Base-by-base conservation (phyloP, 2,888 invertebrate genomes). In the Serripes groenlandicus region DNA sequence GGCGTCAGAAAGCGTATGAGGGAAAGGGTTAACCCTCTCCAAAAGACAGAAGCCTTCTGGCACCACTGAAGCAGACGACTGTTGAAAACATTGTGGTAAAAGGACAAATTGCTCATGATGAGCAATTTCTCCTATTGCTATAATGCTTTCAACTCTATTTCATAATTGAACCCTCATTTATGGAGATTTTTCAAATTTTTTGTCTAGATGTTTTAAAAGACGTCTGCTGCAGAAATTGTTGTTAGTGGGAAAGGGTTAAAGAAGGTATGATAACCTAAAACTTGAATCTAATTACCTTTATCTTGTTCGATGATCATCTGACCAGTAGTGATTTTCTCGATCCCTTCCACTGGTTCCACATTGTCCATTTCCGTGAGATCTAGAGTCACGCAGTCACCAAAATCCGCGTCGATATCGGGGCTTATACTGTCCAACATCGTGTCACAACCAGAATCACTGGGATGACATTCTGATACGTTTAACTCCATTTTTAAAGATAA, bases 251-350 rank as follows among this genome's bases (percentile, higher is more conserved):
- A 49, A 49, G 23, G 1, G 23, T 2, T 56, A 56, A 56, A 56
- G 23, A 11, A 11, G 23, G 56, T 49, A 3, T 5, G 2, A 49
- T 49, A 21, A 5, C 9, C 42, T 15, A 42, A 9, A 42, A 42
- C 9, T 15, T 42, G 42, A 18, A 15, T 18, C 9, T 15, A 42
- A 42, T 68, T 79, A 79, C 79, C 79, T 71, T 54, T 69, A 34
- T 69, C 62, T 30, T 74, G 74, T 30, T 79, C 79, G 23, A 75
- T 34, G 23, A 79, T 30, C 1, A 70, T 54, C 62, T 75, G 75
- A 9, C 70, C 79, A 28, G 79, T 26, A 23, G 56, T 11, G 18
- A 9, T 34, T 62, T 32, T 35, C 15, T 62, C n/a, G n/a, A 34
- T 18, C 26, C 11, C 28, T 21, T 21, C 32, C n/a, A 62, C 62